Evolutionary conservation across 2,888 invertebrate species (phyloP).

Genomic region (Stomorhina lunata): DNA sequence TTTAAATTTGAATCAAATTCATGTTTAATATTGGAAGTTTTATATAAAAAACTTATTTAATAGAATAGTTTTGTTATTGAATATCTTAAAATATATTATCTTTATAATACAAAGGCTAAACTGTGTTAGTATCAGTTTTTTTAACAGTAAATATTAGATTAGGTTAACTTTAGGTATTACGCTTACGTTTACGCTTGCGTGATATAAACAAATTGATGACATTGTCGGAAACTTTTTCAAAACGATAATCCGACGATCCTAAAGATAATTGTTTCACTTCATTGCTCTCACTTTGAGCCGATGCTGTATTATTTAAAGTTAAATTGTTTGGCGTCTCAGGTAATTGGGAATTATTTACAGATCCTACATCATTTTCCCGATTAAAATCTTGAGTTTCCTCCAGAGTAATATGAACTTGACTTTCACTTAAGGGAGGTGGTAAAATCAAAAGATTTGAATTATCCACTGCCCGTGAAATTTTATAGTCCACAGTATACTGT

Average conservation of each 20-base stretch:
- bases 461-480: neutral
- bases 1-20: no score
- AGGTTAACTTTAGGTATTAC: neutral
- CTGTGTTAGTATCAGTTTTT: no score
- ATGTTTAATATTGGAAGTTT: no score
- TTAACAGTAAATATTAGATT: no score
- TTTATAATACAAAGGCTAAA: no score
- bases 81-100: no score
- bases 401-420: constrained; percentile 61
- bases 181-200: constrained; percentile 66
- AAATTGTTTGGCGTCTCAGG: neutral
- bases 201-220: constrained; percentile 74
- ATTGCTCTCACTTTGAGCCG: constrained; percentile 12
- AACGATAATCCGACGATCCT: constrained; percentile 75
- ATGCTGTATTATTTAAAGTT: constrained; percentile 2
- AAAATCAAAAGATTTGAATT: neutral
- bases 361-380: constrained; percentile 14
- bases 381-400: constrained; percentile 65
- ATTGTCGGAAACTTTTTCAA: constrained; percentile 73
- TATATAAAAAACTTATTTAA: no score
- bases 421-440: neutral
- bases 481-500: constrained; percentile 24
- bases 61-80: no score
- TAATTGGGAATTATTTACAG: neutral
- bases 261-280: constrained; percentile 72